Evolutionary conservation across 2,113 vertebrate genomes (phyloP).

Genomic region (Vidua chalybeata): DNA sequence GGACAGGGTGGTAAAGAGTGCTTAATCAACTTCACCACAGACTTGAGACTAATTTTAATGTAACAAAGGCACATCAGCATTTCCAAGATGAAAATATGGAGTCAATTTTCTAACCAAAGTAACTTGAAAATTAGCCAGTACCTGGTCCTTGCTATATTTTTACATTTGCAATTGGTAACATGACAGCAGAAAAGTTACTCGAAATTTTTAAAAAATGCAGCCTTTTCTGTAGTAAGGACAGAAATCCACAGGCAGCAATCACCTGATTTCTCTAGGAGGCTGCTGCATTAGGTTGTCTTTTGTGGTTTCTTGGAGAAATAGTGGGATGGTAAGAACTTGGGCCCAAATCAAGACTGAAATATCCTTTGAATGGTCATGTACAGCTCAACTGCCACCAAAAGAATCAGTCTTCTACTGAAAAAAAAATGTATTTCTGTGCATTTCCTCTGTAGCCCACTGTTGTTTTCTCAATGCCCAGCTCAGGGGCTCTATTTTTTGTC

Average conservation of each 20-base stretch:
- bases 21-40: neutral
- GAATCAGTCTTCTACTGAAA: neutral
- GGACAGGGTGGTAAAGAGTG: neutral
- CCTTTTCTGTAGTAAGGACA: neutral
- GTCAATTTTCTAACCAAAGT: neutral
- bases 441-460: neutral
- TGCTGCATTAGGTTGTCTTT: neutral
- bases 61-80: neutral
- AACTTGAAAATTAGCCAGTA: neutral
- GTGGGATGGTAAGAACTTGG: neutral
- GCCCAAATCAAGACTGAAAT: neutral
- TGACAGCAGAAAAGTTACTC: neutral
- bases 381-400: neutral
- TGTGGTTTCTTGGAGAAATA: neutral
- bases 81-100: neutral
- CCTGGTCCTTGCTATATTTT: neutral
- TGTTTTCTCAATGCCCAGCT: neutral
- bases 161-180: neutral
- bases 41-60: neutral
- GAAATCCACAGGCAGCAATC: neutral
- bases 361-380: neutral
- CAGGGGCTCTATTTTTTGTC: neutral
- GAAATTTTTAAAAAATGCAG: neutral
- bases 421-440: neutral
- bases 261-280: neutral